These are phyloP conservation scores for Rallus crepitans DNA, from an alignment of 2,797 vertebrate species.

Conservation along the genomic window DNA sequence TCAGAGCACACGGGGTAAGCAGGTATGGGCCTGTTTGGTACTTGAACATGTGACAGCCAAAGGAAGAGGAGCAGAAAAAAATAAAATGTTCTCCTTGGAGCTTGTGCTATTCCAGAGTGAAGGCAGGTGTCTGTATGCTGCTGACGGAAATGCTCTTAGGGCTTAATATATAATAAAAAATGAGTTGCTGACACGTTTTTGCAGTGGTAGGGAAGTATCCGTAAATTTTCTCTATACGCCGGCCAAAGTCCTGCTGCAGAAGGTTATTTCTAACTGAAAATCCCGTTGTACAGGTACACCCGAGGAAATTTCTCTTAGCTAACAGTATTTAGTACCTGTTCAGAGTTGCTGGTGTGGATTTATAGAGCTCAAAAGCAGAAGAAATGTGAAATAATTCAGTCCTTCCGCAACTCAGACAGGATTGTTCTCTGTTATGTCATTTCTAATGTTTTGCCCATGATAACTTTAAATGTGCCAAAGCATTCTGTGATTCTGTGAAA, in stretches of 20 bases:
- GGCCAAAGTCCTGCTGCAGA: background rate
- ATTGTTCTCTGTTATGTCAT: background rate
- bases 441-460: background rate
- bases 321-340: background rate
- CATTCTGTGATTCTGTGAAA: background rate
- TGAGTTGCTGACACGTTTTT: background rate
- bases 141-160: background rate
- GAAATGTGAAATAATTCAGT: background rate
- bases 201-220: background rate
- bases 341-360: background rate
- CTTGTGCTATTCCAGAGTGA: background rate
- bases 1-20: background rate
- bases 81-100: background rate
- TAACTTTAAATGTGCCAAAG: slow-evolving; percentile 4
- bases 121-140: background rate
- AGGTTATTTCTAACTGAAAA: background rate
- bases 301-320: background rate
- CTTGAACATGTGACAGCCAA: background rate
- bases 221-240: background rate
- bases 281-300: background rate
- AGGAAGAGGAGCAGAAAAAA: background rate
- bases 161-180: background rate
- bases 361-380: background rate
- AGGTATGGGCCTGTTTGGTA: slow-evolving; percentile 16
- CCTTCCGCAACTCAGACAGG: background rate